Conservation (phyloP, 2,113 vertebrate species). For the Rhinogobius similis region DNA sequence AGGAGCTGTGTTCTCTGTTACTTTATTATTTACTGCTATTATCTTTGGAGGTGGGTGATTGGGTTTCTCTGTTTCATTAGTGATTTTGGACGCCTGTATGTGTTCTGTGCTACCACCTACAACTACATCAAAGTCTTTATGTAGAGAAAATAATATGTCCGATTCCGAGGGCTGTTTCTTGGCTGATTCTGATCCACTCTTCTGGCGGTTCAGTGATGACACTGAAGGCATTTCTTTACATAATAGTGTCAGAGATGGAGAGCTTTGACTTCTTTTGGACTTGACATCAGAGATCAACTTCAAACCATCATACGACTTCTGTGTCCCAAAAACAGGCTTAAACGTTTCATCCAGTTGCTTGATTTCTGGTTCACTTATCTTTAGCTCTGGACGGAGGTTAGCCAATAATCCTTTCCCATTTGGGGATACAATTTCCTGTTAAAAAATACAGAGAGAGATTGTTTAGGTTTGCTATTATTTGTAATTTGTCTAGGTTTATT, state of each 20-base stretch:
- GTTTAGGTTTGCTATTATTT: background rate
- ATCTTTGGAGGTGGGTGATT: constrained; percentile 29
- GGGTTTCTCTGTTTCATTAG: constrained; percentile 32
- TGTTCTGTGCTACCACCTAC: constrained; percentile 17
- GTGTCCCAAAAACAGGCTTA: constrained; percentile 42
- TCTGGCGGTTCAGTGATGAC: constrained; percentile 35
- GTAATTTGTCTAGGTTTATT: too few species aligned
- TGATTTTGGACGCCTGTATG: background rate
- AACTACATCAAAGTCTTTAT: constrained; percentile 44
- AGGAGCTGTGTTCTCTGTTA: constrained; percentile 1
- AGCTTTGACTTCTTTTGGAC: constrained; percentile 73
- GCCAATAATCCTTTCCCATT: constrained; percentile 74
- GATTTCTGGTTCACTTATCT: constrained; percentile 87
- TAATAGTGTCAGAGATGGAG: constrained; percentile 68
- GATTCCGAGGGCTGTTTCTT: constrained; percentile 65
- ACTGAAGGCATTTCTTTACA: constrained; percentile 56
- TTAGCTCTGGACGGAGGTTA: constrained; percentile 85
- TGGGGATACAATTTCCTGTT: constrained; percentile 73
- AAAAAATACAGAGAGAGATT: background rate
- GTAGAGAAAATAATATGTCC: constrained; percentile 51
- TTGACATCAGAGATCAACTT: constrained; percentile 59
- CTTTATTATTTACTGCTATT: constrained; percentile 38
- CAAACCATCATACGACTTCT: constrained; percentile 33
- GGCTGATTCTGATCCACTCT: constrained; percentile 27
- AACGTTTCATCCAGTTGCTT: constrained; percentile 63